Conservation (phyloP, 2,888 invertebrate species). For the Acleris holmiana region DNA sequence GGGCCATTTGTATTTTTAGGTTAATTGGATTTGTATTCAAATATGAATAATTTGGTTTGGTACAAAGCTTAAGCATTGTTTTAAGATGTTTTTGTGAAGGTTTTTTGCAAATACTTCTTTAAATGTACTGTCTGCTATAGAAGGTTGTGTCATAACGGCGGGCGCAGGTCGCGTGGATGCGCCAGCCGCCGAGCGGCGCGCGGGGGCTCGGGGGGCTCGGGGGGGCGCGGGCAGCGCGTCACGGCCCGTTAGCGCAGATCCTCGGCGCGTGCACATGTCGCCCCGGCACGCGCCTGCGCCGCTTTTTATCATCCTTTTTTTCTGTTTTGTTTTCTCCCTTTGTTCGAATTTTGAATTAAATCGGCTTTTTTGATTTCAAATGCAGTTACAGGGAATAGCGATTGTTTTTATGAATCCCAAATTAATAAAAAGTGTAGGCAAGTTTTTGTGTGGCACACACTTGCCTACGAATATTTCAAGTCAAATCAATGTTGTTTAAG, state of each 20-base stretch:
- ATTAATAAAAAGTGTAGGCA: constrained; percentile 20
- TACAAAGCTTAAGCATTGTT: too few relatives aligned
- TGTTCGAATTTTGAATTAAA: constrained; percentile 71
- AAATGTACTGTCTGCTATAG: constrained; percentile 4
- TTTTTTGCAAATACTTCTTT: too few relatives aligned
- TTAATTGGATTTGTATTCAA: too few relatives aligned
- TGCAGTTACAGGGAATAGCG: constrained; percentile 55
- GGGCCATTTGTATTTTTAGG: too few relatives aligned
- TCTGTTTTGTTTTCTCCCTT: constrained; percentile 76
- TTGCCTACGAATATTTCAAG: too few relatives aligned
- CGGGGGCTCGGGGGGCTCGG: constrained; percentile 31
- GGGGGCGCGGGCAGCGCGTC: constrained; percentile 53
- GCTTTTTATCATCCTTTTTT: constrained; percentile 75
- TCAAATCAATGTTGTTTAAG: too few relatives aligned
- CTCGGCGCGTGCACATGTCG: constrained; percentile 82
- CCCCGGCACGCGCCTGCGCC: constrained; percentile 79
- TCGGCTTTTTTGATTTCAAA: constrained; percentile 54
- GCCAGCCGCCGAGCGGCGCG: constrained; percentile 22
- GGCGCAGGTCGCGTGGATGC: constrained; percentile 45
- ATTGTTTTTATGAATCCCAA: constrained; percentile 39
- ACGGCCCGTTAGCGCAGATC: constrained; percentile 76
- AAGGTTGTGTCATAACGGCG: constrained; percentile 37
- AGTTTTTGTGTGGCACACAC: background rate
- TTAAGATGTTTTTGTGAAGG: too few relatives aligned
- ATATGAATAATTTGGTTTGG: too few relatives aligned